Base-by-base conservation (phyloP, 2,888 invertebrate genomes). In the Oscheius sp. region DNA sequence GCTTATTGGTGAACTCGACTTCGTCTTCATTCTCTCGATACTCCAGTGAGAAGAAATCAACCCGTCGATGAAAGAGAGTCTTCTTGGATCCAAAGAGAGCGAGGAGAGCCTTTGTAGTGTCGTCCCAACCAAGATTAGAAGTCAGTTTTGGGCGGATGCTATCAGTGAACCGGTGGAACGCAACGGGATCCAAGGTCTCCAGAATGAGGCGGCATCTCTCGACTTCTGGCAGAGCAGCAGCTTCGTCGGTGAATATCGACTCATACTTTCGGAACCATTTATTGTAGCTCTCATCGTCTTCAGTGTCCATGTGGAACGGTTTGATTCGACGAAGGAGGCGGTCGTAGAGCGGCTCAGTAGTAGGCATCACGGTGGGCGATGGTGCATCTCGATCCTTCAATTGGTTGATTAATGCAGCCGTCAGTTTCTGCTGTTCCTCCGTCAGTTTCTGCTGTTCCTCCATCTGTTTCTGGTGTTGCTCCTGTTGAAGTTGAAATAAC, bases 251-350 rank as follows among this genome's bases (percentile, higher is more conserved):
- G 27, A 70, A 55, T 12, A 70, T 20, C 17, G 25, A 6, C 10
- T 70, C 45, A 42, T 63, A 70, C 6, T 68, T 31, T 10, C 23
- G 29, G 27, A 17, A 70, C 69, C 69, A 69, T 4, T 17, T 15
- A 10, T 69, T 55, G 46, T 69, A 68, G n/a, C 34, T 58, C 4
- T 31, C 37, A 3, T 37, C 70, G 10, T n/a, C n/a, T 3, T 69
- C 69, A 1, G 69, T 12, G 53, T 67, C 69, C 20, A 67, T 69
- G 31, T 17, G 25, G 53, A 70, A 70, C 23, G 34, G 25, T 8
- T 27, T 8, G 3, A 53, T 55, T 3, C 70, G 69, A 8, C 34
- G 20, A 31, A 27, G 29, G 48, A 46, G 10, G 48, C 12, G 17
- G 48, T 46, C 48, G 48, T 15, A 15, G 17, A 10, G 17, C 48